Evolutionary conservation across 1,140 invertebrate genomes (phyloP).

Genomic region (Mamestra configurata): DNA sequence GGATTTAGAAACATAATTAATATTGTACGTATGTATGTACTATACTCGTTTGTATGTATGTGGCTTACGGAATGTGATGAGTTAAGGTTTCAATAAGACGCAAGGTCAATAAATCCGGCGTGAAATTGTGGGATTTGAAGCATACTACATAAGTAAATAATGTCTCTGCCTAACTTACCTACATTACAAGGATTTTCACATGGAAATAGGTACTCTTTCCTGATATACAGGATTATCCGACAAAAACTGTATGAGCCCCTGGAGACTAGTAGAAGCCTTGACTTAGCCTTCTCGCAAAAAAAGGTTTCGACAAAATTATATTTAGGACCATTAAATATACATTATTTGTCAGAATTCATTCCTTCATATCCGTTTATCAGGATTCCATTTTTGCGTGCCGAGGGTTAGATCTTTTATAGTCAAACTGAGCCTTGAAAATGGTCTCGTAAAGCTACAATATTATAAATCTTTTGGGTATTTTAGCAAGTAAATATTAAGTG

Average conservation of each 20-base stretch:
- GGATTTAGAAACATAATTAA: background rate
- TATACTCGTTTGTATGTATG: too few relatives aligned
- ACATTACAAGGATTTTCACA: constrained; percentile 9
- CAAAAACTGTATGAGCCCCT: constrained; percentile 22
- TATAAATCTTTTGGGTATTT: background rate
- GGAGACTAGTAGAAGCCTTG: background rate
- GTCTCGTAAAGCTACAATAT: background rate
- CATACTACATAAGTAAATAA: background rate
- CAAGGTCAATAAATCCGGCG: background rate
- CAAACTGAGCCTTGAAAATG: background rate
- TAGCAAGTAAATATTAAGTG: background rate
- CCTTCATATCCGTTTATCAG: background rate
- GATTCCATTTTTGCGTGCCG: background rate
- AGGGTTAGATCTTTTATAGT: background rate
- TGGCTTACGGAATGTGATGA: background rate
- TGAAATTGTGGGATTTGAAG: background rate
- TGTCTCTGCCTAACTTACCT: background rate
- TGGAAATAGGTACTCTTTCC: background rate
- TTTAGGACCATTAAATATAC: background rate
- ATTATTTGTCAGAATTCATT: constrained; percentile 27
- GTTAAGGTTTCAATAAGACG: background rate
- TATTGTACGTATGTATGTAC: background rate
- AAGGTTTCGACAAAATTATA: background rate
- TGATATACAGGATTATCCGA: background rate
- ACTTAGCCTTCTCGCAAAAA: constrained; percentile 4